Conservation (phyloP, 2,888 invertebrate genomes). For the Chirona hameri region DNA sequence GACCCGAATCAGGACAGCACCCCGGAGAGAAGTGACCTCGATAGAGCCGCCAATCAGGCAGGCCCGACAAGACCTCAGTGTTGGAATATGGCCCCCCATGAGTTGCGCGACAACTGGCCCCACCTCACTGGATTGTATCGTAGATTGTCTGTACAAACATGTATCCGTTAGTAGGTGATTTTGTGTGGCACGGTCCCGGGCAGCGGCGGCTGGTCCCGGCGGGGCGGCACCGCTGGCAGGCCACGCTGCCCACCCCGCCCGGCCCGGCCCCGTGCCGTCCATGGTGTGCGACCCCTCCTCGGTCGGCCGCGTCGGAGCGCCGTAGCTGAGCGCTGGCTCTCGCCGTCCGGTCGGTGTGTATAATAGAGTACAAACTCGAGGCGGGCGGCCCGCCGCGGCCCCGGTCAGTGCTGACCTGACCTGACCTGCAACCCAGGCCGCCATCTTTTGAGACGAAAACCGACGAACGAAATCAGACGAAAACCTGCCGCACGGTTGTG, state of each 20-base stretch:
- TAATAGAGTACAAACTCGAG: background rate
- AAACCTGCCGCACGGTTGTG: too few relatives aligned
- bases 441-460: too few relatives aligned
- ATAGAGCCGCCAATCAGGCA: background rate
- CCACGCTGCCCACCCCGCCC: background rate
- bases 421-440: background rate
- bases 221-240: background rate
- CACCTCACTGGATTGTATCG: background rate
- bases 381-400: background rate
- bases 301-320: background rate
- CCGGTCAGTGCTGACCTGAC: background rate
- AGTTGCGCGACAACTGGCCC: background rate
- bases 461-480: too few relatives aligned
- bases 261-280: background rate
- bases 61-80: background rate
- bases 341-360: background rate
- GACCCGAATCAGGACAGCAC: background rate
- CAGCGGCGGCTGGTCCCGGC: background rate
- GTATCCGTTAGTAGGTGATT: slow-evolving; percentile 8
- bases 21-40: background rate
- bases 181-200: background rate
- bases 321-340: background rate
- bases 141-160: slow-evolving; percentile 6
- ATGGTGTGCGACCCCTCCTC: background rate
- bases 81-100: background rate